Conservation (phyloP, 30 jellyfish, hydroid and myxozoan species). For the Sanderia malayensis region DNA sequence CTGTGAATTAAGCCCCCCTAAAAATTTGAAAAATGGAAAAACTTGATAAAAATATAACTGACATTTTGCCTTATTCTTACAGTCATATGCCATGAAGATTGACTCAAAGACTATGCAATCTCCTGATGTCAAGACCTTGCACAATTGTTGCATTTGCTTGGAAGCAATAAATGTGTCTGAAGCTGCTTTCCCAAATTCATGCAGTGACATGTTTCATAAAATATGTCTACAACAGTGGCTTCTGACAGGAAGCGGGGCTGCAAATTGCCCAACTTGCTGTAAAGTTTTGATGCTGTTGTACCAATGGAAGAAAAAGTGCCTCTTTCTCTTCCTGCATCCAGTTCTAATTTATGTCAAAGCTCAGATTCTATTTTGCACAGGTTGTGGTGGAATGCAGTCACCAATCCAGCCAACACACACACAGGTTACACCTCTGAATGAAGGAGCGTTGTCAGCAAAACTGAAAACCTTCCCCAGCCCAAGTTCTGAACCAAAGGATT, state of each 20-base stretch:
- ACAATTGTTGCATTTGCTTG: constrained; percentile 3
- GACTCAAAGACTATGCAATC: constrained; percentile 1
- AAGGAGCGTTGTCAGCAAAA: not conserved
- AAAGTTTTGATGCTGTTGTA: constrained; percentile 6
- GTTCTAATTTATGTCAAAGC: not conserved
- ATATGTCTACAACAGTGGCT: constrained; percentile 30
- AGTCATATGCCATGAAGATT: not conserved
- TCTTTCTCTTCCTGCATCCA: constrained; percentile 11
- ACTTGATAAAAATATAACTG: no score
- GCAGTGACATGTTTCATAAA: constrained; percentile 33
- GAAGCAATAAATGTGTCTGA: constrained; percentile 10
- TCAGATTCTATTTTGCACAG: not conserved
- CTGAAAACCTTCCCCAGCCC: constrained; percentile 4
- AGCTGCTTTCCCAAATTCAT: constrained; percentile 18
- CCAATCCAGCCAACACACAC: not conserved
- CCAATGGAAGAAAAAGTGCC: not conserved
- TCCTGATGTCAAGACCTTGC: not conserved
- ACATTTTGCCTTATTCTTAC: not conserved
- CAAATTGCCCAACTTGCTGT: constrained; percentile 21
- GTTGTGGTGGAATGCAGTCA: not conserved
- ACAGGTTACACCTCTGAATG: not conserved
- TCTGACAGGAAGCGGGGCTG: constrained; percentile 20
- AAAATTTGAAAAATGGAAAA: no score
- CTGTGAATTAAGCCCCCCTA: no score
- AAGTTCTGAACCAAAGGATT: constrained; percentile 3